Base-by-base conservation (phyloP, 2,797 vertebrate species). In the Phoxinus dragarum region DNA sequence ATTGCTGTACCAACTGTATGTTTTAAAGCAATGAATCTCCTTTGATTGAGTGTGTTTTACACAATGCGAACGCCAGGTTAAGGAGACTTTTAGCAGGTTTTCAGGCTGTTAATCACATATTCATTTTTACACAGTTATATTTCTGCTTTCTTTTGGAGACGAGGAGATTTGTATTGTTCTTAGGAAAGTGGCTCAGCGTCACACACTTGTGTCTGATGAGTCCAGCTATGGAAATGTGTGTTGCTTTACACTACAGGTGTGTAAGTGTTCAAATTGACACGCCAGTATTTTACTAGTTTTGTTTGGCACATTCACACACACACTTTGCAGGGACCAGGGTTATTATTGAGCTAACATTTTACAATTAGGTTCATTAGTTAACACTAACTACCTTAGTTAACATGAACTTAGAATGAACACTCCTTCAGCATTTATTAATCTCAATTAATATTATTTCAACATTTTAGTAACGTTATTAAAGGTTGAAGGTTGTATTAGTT, bases 21-120 rank as follows among this genome's bases (percentile, higher is more conserved):
- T 88, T 90, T 92, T 88, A 90, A 92, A 90, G 86, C 84, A 92
- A 91, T 89, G 82, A 92, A 89, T 89, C 74, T 82, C 84, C 67
- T 87, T 86, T 86, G 83, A 92, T 88, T 74, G 86, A 71, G 67
- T 84, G 88, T 90, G 90, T 90, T 94, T 91, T 92, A 89, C 91
- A 92, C 93, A 92, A 91, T 89, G 87, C 83, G 87, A 71, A 42
- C 3, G 3, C 82, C 91, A 90, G 86, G 91, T 93, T 91, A 91
- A 91, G 93, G 91, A 90, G 90, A 91, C 92, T 92, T 91, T 91
- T 89, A 90, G 90, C 54, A 83, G 84, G 80, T 88, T 88, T 91
- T 93, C 90, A 90, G 85, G 84, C 90, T 90, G 89, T 90, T 93
- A 93, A 94, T 93, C 90, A 91, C 88, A 91, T 87, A 90, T 92